A percentile compares a stretch with the other conserved stretches of the same genome.
phyloP scores from a whole-genome alignment of 2,113 vertebrate genomes.

The Etheostoma spectabile region DNA sequence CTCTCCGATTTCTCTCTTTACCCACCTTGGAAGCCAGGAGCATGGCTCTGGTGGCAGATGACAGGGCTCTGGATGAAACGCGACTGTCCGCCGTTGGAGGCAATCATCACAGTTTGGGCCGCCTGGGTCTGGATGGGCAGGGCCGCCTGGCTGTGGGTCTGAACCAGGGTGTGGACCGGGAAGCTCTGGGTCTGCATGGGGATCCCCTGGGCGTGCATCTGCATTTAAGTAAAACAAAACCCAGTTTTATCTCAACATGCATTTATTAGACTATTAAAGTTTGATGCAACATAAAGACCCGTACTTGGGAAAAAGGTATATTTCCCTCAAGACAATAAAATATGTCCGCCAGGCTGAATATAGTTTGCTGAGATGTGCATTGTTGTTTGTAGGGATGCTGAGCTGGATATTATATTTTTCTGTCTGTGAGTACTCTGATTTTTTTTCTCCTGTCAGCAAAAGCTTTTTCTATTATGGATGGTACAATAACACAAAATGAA shows the following conservation, averaged over 20 bases:
- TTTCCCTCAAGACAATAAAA: constrained; percentile 28
- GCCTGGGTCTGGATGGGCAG: constrained; percentile 86
- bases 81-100: constrained; percentile 88
- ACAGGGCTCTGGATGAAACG: constrained; percentile 95
- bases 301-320: background rate
- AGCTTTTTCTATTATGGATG: constrained; percentile 6
- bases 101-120: constrained; percentile 91
- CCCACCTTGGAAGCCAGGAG: constrained; percentile 92
- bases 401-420: constrained; percentile 33
- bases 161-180: constrained; percentile 81
- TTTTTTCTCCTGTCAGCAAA: constrained; percentile 32
- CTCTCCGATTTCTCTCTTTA: background rate
- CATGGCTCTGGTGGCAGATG: constrained; percentile 92
- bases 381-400: constrained; percentile 14
- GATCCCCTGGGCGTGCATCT: constrained; percentile 80
- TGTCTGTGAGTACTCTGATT: constrained; percentile 7
- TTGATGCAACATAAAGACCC: background rate
- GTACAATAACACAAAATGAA: constrained; percentile 11
- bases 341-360: background rate
- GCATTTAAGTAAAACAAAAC: background rate
- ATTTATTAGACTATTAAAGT: background rate
- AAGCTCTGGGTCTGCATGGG: constrained; percentile 84
- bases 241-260: background rate
- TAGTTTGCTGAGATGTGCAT: constrained; percentile 28
- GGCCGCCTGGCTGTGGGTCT: constrained; percentile 78